A percentile compares a stretch with the other conserved stretches of the same genome.
These are phyloP conservation scores for Pseudoatta argentina DNA, from an alignment of 1,140 invertebrate genomes.

Conservation along the genomic window DNA sequence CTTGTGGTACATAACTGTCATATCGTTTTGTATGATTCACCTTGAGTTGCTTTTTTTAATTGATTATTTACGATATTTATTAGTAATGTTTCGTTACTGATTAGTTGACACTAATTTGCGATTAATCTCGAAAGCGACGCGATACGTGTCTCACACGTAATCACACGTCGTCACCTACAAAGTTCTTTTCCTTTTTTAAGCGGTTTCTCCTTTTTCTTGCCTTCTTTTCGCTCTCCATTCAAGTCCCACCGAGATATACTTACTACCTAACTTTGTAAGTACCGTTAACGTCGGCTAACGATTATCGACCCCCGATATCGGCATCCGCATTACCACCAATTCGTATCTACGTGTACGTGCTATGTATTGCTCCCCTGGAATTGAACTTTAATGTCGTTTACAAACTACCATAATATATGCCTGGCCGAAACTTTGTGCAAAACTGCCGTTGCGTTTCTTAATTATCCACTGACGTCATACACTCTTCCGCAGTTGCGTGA, in stretches of 20 bases:
- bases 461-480: constrained; percentile 56
- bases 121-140: constrained; percentile 31
- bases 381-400: constrained; percentile 64
- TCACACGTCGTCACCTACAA: constrained; percentile 5
- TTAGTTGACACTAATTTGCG: not conserved
- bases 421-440: constrained; percentile 41
- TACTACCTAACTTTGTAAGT: constrained; percentile 61
- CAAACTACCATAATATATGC: constrained; percentile 63
- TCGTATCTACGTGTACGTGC: constrained; percentile 44
- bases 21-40: not conserved
- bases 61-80: not conserved
- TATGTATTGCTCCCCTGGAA: constrained; percentile 59
- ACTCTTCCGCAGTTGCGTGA: constrained; percentile 27
- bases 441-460: constrained; percentile 57
- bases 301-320: constrained; percentile 72
- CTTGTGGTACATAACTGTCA: not conserved
- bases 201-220: constrained; percentile 17
- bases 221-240: constrained; percentile 20
- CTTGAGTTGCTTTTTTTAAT: not conserved
- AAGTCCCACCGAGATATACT: constrained; percentile 32
- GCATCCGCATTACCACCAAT: constrained; percentile 60
- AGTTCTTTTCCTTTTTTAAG: not conserved
- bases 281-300: constrained; percentile 71
- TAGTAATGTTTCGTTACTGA: too few relatives aligned
- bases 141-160: constrained; percentile 6